Evolutionary conservation across 2,797 vertebrate genomes (phyloP).

Genomic region (Dendrocincla tyrannina): DNA sequence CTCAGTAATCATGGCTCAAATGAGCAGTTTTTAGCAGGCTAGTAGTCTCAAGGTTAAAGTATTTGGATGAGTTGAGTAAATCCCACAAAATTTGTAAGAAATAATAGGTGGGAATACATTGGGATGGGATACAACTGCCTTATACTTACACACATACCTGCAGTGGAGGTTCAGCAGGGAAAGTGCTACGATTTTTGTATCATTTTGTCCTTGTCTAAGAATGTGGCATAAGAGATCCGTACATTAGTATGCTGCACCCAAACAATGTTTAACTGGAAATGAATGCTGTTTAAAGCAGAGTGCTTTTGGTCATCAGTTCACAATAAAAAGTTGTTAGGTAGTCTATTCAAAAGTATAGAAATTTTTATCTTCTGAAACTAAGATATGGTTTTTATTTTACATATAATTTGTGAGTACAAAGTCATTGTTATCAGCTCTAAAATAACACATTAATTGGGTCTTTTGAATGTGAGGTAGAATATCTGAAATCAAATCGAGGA

Average conservation of each 20-base stretch:
- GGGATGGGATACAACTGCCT: background rate
- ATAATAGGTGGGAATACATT: background rate
- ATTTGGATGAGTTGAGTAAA: background rate
- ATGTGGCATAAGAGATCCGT: background rate
- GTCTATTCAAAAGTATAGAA: background rate
- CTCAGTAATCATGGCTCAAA: background rate
- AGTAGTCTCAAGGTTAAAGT: background rate
- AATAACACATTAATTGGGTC: background rate
- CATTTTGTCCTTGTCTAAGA: background rate
- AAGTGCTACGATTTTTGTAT: background rate
- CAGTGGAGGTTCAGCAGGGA: background rate
- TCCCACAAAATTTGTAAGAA: background rate
- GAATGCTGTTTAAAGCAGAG: background rate
- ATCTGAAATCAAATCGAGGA: conserved; percentile 1
- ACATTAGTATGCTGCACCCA: background rate
- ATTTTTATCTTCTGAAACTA: background rate
- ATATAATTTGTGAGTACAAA: background rate
- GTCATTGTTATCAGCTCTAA: background rate
- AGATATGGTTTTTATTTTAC: background rate
- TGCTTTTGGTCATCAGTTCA: background rate
- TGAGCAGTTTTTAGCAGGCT: background rate
- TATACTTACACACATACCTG: background rate
- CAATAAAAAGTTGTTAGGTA: background rate
- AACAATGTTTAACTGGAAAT: background rate
- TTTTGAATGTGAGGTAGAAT: background rate